Evolutionary conservation across 2,888 invertebrate genomes (phyloP).

Genomic region (Sphaeridia pumilis): DNA sequence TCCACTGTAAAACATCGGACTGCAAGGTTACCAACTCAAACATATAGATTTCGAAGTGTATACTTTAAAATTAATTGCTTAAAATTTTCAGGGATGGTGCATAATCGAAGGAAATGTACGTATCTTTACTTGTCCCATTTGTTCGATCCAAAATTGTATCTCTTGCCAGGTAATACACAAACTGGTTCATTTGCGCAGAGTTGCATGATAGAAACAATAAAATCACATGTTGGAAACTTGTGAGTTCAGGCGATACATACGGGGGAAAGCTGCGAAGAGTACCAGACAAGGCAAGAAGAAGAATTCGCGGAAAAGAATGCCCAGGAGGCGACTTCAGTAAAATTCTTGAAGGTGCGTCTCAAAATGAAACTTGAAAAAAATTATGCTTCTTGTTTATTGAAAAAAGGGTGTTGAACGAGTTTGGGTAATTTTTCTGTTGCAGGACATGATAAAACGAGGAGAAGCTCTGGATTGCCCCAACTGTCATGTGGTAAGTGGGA

Average conservation of each 20-base stretch:
- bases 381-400: not conserved
- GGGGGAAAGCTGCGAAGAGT: constrained; percentile 66
- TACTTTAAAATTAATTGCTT: not conserved
- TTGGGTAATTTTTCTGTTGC: constrained; percentile 5
- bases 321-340: constrained; percentile 60
- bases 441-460: constrained; percentile 64
- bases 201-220: not conserved
- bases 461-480: constrained; percentile 80
- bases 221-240: not conserved
- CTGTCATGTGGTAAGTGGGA: constrained; percentile 58
- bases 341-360: constrained; percentile 53
- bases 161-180: constrained; percentile 47
- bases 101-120: constrained; percentile 76
- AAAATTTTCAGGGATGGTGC: constrained; percentile 59
- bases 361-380: no score
- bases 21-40: no score
- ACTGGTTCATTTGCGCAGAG: not conserved
- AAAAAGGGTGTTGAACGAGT: no score
- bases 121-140: constrained; percentile 72
- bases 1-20: constrained; percentile 81
- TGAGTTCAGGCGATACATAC: constrained; percentile 59
- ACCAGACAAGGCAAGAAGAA: constrained; percentile 54
- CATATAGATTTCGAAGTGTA: not conserved
- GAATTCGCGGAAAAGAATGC: constrained; percentile 55
- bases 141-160: constrained; percentile 65